Conservation (phyloP, 2,113 vertebrate species). For the Mystacornis crossleyi region DNA sequence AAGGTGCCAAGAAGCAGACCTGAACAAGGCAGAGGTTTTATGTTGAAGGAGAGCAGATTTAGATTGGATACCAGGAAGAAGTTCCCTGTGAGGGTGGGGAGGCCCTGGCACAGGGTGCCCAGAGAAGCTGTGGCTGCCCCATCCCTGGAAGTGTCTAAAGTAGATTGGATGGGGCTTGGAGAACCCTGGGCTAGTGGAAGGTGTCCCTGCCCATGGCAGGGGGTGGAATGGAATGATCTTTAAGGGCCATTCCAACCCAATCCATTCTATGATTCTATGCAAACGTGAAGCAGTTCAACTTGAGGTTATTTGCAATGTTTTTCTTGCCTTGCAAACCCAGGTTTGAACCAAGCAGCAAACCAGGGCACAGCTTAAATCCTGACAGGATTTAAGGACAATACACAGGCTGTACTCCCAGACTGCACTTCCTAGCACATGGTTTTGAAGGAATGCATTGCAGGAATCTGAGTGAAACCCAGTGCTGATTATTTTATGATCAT, state of each 20-base stretch:
- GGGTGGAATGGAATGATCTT: neutral
- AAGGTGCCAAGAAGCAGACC: neutral
- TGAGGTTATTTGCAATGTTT: neutral
- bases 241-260: neutral
- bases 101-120: neutral
- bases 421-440: neutral
- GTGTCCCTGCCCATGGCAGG: neutral
- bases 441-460: neutral
- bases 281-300: neutral
- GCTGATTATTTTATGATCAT: neutral
- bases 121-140: neutral
- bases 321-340: neutral
- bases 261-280: neutral
- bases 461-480: neutral
- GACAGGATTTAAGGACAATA: no score
- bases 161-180: neutral
- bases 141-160: neutral
- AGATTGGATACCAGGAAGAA: neutral
- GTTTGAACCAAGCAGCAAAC: neutral
- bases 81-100: neutral
- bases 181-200: rapidly evolving
- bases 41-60: neutral
- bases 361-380: neutral
- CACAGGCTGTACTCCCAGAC: rapidly evolving
- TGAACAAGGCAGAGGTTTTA: neutral